Conservation (phyloP, 1,140 invertebrate genomes). For the Ceratoteleas bidentatus region DNA sequence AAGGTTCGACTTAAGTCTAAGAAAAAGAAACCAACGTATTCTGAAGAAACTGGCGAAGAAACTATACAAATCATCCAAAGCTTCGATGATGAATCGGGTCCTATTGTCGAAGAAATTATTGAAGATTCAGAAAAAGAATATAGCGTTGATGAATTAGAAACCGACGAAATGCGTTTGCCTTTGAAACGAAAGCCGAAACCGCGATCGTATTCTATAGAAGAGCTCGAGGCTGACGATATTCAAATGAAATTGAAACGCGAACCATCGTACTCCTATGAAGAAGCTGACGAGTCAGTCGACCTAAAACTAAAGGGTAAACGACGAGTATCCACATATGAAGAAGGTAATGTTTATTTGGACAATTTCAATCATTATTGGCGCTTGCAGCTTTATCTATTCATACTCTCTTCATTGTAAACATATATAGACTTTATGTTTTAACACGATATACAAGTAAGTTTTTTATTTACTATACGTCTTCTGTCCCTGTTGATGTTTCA, state of each 20-base stretch:
- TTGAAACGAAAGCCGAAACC: conserved; percentile 78
- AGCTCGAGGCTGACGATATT: conserved; percentile 78
- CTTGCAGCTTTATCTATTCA: too few relatives aligned
- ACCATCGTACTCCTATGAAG: conserved; percentile 76
- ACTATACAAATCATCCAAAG: conserved; percentile 87
- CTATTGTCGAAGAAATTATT: conserved; percentile 87
- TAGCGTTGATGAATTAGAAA: conserved; percentile 81
- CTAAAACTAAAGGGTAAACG: conserved; percentile 80
- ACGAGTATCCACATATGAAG: conserved; percentile 82
- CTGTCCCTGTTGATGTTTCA: too few relatives aligned
- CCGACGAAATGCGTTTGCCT: conserved; percentile 81
- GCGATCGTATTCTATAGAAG: conserved; percentile 75
- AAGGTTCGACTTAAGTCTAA: conserved; percentile 89
- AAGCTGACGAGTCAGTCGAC: conserved; percentile 84
- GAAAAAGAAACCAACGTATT: conserved; percentile 85
- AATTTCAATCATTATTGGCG: conserved; percentile 39
- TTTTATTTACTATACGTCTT: too few relatives aligned
- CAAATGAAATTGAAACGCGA: conserved; percentile 83
- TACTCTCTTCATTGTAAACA: background rate
- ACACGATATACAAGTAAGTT: too few relatives aligned
- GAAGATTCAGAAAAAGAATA: conserved; percentile 85
- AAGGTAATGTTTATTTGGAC: conserved; percentile 82
- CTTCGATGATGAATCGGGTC: conserved; percentile 84
- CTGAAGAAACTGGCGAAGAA: conserved; percentile 87
- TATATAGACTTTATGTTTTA: too few relatives aligned